Evolutionary conservation across 2,888 invertebrate species (phyloP).

Genomic region (Morpho deidamia): DNA sequence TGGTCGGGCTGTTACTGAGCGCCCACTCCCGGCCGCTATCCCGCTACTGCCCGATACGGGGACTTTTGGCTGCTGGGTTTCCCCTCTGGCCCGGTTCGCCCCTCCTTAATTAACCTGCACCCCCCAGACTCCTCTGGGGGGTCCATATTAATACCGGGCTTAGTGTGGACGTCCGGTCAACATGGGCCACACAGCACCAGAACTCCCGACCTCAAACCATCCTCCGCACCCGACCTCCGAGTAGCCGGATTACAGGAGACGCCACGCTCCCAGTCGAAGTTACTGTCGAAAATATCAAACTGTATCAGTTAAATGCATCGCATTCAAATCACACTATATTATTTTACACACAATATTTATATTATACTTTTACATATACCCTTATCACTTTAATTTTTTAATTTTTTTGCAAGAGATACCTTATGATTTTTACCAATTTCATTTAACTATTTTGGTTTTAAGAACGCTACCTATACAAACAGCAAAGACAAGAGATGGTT

Average conservation of each 20-base stretch:
- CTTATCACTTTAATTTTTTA: neutral
- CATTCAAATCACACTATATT: slow-evolving; percentile 2
- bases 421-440: no score
- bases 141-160: slow-evolving; percentile 98
- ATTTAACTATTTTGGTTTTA: no score
- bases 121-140: slow-evolving; percentile 87
- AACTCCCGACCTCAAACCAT: slow-evolving; percentile 93
- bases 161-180: slow-evolving; percentile 97
- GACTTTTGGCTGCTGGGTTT: slow-evolving; percentile 99
- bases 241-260: slow-evolving; percentile 99
- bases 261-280: slow-evolving; percentile 93
- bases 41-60: slow-evolving; percentile 99
- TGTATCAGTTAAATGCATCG: neutral
- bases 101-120: slow-evolving; percentile 45
- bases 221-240: slow-evolving; percentile 94
- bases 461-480: no score
- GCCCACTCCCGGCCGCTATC: slow-evolving; percentile 98
- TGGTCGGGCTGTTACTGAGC: slow-evolving; percentile 89
- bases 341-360: neutral
- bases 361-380: neutral
- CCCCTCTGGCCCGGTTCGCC: slow-evolving; percentile 99
- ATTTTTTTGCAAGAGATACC: neutral
- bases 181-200: slow-evolving; percentile 63
- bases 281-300: slow-evolving; percentile 22
- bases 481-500: no score